Evolutionary conservation across 2,888 invertebrate genomes (phyloP), one percentile per base, ranked within the genome.

Genomic region (Steinernema hermaphroditum): DNA sequence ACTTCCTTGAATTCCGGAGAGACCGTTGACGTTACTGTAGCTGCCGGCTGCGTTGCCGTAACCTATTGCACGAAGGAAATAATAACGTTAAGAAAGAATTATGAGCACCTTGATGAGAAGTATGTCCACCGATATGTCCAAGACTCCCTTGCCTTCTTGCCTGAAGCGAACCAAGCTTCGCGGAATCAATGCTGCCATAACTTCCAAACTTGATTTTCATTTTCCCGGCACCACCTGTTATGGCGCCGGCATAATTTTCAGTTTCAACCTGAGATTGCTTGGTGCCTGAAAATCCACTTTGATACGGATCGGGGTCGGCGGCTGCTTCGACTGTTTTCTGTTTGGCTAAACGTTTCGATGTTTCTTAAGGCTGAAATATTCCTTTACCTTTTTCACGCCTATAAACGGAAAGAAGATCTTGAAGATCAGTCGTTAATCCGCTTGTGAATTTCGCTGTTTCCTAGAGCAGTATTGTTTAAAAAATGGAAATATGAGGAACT

Each of bases 181-280:
- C 1, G 6, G 62, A 62, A 32, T 62, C 62, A 8, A 62, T 62
- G 62, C 62, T 62, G 12, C 62, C 62, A 32, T 62, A 62, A 32
- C 62, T 62, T 32, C 62, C 62, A 62, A 62, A 62, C 6, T 22
- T 62, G 8, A 62, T 16, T 16, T 32, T 62, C 37, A 4, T 37
- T 19, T 29, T 29, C 32, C 62, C 32, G 8, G n/a, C n/a, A n/a
- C 62, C 32, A 14, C 62, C 62, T 16, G 29, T 14, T 1, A 62
- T 62, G 12, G 62, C 27, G 1, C 62, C 62, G 12, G 27, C 9
- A 12, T 16, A 29, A 4, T 34, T 34, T 9, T 62, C 34, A 2
- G 6, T 27, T 27, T 62, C 27, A 1, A 62, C 4, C 16, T 62
- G 62, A 2, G 62, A 62, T 4, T 29, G 1, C 34, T 62, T 62